Conservation (phyloP, 2,888 invertebrate species). For the Crocallis elinguaria region DNA sequence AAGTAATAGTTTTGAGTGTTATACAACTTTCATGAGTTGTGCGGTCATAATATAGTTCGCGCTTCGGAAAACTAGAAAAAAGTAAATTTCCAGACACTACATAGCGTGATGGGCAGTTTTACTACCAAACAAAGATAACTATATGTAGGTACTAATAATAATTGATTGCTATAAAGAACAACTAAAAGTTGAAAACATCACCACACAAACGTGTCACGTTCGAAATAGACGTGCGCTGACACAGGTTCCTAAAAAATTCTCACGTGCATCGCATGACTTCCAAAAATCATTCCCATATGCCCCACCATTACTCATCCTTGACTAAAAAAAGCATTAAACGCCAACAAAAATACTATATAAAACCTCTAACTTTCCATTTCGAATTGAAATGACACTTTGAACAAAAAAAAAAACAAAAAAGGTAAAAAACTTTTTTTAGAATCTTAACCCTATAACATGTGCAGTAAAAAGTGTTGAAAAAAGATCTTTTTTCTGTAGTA, state of each 20-base stretch:
- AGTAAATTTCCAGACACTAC: no score
- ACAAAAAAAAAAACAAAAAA: constrained; percentile 38
- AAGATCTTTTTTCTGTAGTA: constrained; percentile 50
- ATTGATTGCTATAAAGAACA: no score
- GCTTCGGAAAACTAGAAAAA: no score
- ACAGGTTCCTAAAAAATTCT: constrained; percentile 54
- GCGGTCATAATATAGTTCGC: no score
- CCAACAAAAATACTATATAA: constrained; percentile 71
- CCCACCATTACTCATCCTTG: constrained; percentile 72
- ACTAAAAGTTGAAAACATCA: constrained; percentile 1
- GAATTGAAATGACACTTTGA: constrained; percentile 76
- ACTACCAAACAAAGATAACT: no score
- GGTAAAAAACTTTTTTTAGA: constrained; percentile 31
- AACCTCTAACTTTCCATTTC: constrained; percentile 79
- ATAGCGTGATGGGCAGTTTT: no score
- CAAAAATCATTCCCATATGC: constrained; percentile 71
- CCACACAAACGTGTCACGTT: constrained; percentile 29
- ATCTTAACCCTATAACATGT: constrained; percentile 74
- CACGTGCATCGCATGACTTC: constrained; percentile 73
- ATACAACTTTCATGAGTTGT: no score
- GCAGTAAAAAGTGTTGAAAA: constrained; percentile 49
- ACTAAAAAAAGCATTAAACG: constrained; percentile 47
- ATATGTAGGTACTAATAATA: no score
- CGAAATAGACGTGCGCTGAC: constrained; percentile 36
- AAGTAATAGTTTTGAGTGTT: no score